Conservation (phyloP, 2,797 vertebrate species). For the Brachyalestes nurse region DNA sequence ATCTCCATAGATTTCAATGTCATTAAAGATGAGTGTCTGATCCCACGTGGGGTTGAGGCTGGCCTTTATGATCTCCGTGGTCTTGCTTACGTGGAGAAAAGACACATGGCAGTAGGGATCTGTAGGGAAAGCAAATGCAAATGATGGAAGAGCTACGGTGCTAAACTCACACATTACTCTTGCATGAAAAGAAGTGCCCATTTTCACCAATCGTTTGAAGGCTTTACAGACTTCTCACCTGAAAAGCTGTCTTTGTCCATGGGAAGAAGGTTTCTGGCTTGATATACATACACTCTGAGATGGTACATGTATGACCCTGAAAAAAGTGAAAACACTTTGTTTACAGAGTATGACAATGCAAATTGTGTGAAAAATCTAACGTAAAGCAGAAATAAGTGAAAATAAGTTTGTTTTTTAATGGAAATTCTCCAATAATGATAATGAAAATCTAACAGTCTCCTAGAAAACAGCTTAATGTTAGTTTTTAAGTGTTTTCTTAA, state of each 20-base stretch:
- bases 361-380: not conserved
- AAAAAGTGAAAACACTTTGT: not conserved
- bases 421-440: too few relatives aligned
- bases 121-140: constrained; percentile 65
- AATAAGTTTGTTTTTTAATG: not conserved
- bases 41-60: constrained; percentile 97
- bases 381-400: not conserved
- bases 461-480: not conserved
- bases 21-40: constrained; percentile 95
- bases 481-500: not conserved
- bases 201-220: constrained; percentile 9
- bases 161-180: not conserved
- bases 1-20: constrained; percentile 93
- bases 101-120: constrained; percentile 95
- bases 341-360: not conserved
- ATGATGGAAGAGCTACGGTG: constrained; percentile 15
- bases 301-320: constrained; percentile 87
- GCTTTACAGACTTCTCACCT: constrained; percentile 75
- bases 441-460: too few relatives aligned
- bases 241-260: constrained; percentile 99
- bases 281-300: constrained; percentile 94
- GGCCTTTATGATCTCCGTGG: constrained; percentile 87
- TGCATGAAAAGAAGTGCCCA: constrained; percentile 26
- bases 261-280: constrained; percentile 90
- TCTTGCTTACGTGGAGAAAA: constrained; percentile 95